A percentile compares a stretch with the other conserved stretches of the same genome.
Evolutionary conservation across 1,140 invertebrate species (phyloP).

Genomic region (Drosophila funebris): DNA sequence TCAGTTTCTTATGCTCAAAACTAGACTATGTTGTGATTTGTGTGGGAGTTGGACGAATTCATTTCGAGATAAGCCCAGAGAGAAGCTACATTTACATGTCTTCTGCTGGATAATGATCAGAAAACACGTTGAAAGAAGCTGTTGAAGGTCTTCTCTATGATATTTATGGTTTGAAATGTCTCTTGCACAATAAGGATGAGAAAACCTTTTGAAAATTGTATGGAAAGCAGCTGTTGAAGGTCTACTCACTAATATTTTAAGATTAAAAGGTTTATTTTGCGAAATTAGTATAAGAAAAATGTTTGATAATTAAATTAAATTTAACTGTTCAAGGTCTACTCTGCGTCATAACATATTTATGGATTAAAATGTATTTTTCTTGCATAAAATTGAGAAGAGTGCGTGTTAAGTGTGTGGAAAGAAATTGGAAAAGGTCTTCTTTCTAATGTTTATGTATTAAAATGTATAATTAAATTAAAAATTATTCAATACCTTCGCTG

Average conservation of each 20-base stretch:
- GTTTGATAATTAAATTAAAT: no score
- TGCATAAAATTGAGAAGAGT: neutral
- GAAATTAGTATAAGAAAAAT: neutral
- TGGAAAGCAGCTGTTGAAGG: neutral
- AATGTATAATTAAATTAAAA: neutral
- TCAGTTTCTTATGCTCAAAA: slow-evolving; percentile 42
- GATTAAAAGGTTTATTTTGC: no score
- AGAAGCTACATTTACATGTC: slow-evolving; percentile 6
- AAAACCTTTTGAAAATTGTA: neutral
- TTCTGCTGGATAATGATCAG: neutral
- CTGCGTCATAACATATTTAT: neutral
- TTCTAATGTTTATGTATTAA: neutral
- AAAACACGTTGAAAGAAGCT: neutral
- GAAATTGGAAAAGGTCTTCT: neutral
- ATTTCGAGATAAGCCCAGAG: neutral
- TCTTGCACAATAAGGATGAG: neutral
- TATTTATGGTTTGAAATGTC: neutral
- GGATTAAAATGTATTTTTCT: neutral
- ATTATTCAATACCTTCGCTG: neutral
- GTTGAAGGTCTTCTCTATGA: neutral
- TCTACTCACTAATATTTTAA: neutral
- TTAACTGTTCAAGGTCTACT: neutral
- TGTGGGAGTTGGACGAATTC: slow-evolving; percentile 47
- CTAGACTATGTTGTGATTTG: slow-evolving; percentile 49
- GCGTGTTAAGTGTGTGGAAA: neutral